Evolutionary conservation across 2,113 vertebrate species (phyloP).

Genomic region (Bungarus multicinctus): DNA sequence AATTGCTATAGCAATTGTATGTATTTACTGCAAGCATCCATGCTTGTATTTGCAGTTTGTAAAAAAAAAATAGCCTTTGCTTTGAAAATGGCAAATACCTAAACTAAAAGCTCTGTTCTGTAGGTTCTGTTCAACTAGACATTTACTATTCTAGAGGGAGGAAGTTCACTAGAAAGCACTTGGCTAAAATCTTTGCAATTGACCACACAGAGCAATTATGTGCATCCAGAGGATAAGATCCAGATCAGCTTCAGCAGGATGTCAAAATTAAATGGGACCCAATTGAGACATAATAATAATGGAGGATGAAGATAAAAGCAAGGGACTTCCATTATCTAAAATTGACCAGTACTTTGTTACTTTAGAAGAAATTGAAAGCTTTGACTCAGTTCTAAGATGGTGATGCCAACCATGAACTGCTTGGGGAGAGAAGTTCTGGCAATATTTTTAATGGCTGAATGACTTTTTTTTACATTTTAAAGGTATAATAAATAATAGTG

Average conservation of each 20-base stretch:
- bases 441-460: conserved; percentile 8
- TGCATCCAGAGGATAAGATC: conserved; percentile 48
- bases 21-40: background rate
- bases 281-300: conserved; percentile 49
- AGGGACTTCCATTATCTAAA: conserved; percentile 50
- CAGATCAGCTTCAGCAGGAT: conserved; percentile 47
- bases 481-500: background rate
- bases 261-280: conserved; percentile 21
- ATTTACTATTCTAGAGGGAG: conserved; percentile 51
- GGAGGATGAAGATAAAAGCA: conserved; percentile 56
- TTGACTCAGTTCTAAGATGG: conserved; percentile 36
- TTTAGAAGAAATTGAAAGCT: conserved; percentile 37
- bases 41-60: background rate
- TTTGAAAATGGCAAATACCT: conserved; percentile 43
- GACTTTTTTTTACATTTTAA: conserved; percentile 32
- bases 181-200: conserved; percentile 56
- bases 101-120: conserved; percentile 13
- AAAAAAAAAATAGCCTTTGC: background rate
- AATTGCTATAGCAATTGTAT: background rate
- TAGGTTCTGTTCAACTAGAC: conserved; percentile 48
- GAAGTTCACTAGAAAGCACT: conserved; percentile 37
- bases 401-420: conserved; percentile 38
- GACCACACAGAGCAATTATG: conserved; percentile 51
- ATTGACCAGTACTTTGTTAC: conserved; percentile 48
- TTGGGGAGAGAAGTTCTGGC: conserved; percentile 18